Evolutionary conservation across 2,113 vertebrate genomes (phyloP), one percentile per base, ranked within the genome.

Genomic region (Sitta europaea): DNA sequence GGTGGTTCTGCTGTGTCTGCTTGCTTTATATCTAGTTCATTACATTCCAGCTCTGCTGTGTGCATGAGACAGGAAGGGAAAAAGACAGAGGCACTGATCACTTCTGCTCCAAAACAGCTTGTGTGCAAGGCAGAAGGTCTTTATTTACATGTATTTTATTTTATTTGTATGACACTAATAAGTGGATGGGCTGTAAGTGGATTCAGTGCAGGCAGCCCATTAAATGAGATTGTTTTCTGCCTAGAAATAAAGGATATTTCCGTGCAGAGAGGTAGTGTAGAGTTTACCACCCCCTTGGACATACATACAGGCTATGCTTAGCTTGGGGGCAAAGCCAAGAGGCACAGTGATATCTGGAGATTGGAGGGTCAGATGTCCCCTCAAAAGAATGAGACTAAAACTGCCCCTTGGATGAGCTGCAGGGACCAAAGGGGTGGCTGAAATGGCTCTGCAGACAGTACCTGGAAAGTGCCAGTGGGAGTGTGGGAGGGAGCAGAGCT

Each of bases 121-220:
- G 66, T 17, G 65, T 90, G 75, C 82, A 50, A 92, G 90, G 94
- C 80, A 95, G 94, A 88, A 96, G 79, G 80, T 63, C 73, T 84
- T 62, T 50, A 75, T 94, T 94, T 96, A 94, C 72, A 75, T 83
- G 63, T 47, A 55, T 74, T 87, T 96, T 93, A 86, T 91, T 91
- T 80, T 94, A 86, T 93, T 95, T 91, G 78, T 57, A 74, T 71
- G 94, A 93, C 96, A 77, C 72, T 96, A 95, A 88, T 78, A 93
- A 92, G 96, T 80, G 90, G 82, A 94, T 80, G 83, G 58, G 54
- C 36, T 96, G n/a, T 90, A 86, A 96, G 86, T 77, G 79, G 87
- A 91, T 81, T 73, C 45, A 48, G 81, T n/a, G 61, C 22, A 14
- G 74, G 61, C 94, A 84, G 65, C 47, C 81, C 59, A 79, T 88